Conservation (phyloP, 2,113 vertebrate genomes). For the Crypturellus undulatus region DNA sequence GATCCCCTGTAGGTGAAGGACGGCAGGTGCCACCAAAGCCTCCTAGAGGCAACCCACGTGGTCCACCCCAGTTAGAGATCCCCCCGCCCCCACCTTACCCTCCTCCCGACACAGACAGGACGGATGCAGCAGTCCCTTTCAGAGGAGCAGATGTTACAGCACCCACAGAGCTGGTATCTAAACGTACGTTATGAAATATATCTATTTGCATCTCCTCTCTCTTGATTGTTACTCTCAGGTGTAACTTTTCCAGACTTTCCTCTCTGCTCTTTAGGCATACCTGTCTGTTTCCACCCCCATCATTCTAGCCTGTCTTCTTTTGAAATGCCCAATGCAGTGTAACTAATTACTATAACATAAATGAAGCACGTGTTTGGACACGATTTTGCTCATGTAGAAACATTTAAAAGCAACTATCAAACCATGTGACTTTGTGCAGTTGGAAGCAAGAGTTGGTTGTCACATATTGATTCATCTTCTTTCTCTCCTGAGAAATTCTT, state of each 20-base stretch:
- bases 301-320: slow-evolving; percentile 11
- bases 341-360: slow-evolving; percentile 4
- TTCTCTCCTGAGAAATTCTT: neutral
- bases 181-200: slow-evolving; percentile 79
- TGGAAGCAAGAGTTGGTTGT: neutral
- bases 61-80: slow-evolving; percentile 78
- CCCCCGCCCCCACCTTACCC: slow-evolving; percentile 85
- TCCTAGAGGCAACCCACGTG: slow-evolving; percentile 77
- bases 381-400: neutral
- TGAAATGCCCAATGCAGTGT: slow-evolving; percentile 55
- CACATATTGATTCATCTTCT: neutral
- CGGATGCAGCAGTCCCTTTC: slow-evolving; percentile 66
- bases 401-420: neutral
- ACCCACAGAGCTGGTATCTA: slow-evolving; percentile 73
- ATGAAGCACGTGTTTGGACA: neutral
- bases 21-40: slow-evolving; percentile 84
- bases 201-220: slow-evolving; percentile 34
- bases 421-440: neutral
- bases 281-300: neutral
- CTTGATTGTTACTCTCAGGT: neutral
- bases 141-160: slow-evolving; percentile 74
- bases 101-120: slow-evolving; percentile 76
- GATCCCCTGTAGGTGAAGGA: slow-evolving; percentile 82
- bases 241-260: slow-evolving; percentile 70
- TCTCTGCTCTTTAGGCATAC: slow-evolving; percentile 28